Percentiles rank a stretch among this genome's conserved stretches.
phyloP scores from a whole-genome alignment of 1,140 invertebrate species.

The Planococcus citri region DNA sequence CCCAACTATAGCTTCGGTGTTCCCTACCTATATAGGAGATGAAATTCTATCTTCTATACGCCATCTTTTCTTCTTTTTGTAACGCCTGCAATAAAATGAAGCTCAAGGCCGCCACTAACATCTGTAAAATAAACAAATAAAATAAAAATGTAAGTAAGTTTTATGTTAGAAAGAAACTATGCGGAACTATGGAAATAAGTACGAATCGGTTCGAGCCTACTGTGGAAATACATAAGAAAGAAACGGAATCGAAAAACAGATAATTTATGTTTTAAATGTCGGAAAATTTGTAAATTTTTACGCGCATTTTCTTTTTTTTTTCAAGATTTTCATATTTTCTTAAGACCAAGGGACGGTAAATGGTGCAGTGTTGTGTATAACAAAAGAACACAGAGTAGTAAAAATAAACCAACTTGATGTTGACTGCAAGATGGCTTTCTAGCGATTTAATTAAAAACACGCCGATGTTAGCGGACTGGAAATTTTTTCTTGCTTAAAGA shows the following conservation, averaged over 20 bases:
- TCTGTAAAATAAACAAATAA: slow-evolving; percentile 35
- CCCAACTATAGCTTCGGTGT: too few species aligned
- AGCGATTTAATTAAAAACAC: slow-evolving; percentile 8
- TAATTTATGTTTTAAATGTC: background rate
- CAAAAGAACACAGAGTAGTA: background rate
- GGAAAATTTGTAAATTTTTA: background rate
- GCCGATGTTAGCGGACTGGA: background rate
- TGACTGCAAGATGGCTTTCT: background rate
- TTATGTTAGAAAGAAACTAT: background rate
- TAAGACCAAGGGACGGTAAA: background rate
- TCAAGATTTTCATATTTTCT: slow-evolving; percentile 1
- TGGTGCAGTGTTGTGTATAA: too few species aligned
- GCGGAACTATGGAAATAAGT: too few species aligned
- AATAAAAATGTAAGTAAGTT: background rate
- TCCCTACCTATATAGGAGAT: too few species aligned
- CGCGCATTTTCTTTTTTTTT: background rate
- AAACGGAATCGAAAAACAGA: background rate
- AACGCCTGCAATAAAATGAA: slow-evolving; percentile 52
- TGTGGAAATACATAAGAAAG: background rate
- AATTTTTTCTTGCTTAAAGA: too few species aligned
- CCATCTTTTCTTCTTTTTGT: slow-evolving; percentile 50
- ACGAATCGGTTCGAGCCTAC: too few species aligned
- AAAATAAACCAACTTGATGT: background rate
- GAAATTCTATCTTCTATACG: slow-evolving; percentile 24
- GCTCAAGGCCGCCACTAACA: slow-evolving; percentile 50